Conservation (phyloP, 2,113 vertebrate species). For the Ploceus nigricollis region DNA sequence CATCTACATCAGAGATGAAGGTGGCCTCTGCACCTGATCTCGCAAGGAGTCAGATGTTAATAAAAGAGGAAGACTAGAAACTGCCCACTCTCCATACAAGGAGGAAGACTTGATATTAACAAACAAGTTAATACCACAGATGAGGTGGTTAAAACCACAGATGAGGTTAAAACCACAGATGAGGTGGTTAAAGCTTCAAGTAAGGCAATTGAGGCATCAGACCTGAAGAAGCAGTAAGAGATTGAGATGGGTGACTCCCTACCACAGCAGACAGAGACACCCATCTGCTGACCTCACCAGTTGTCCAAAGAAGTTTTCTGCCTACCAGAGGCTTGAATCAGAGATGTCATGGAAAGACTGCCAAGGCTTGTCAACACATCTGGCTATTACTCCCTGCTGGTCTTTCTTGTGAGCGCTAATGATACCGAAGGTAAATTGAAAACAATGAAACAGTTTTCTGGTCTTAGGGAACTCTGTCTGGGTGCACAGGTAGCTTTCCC, state of each 20-base stretch:
- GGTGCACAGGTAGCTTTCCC: neutral
- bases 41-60: too few relatives aligned
- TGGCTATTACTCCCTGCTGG: neutral
- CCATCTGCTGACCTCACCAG: neutral
- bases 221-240: neutral
- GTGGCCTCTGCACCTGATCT: neutral
- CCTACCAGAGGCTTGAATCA: neutral
- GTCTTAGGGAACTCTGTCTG: neutral
- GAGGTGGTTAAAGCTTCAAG: neutral
- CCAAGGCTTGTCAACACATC: neutral
- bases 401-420: neutral
- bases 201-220: neutral
- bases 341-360: neutral
- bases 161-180: neutral
- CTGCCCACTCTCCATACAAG: neutral
- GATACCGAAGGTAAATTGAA: neutral
- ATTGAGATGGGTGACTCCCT: neutral
- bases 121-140: neutral
- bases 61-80: neutral
- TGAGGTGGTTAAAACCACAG: neutral
- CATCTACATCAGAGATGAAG: neutral
- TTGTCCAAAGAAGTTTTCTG: neutral
- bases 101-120: neutral
- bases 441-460: neutral
- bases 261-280: neutral